Base-by-base conservation (phyloP, 2,888 invertebrate species). In the Linnaemya vulpina region DNA sequence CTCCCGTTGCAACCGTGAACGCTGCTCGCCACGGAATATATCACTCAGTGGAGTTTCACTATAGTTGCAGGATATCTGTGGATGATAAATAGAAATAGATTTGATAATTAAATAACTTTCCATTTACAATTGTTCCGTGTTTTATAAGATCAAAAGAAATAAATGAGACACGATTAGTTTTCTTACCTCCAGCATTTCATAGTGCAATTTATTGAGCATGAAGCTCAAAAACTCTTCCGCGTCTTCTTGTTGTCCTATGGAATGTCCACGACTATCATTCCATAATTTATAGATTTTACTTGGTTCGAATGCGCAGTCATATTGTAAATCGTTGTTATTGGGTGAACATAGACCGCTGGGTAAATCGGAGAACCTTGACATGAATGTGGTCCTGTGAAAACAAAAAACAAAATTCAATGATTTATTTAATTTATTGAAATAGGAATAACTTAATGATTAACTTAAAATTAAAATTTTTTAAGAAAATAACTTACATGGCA, bases 141-240 rank as follows among this genome's bases (percentile, higher is more conserved):
- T n/a, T n/a, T 89, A 94, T 94, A 49, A 94, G 91, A 95, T 95
- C 10, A 20, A 25, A 40, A 40, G 3, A 58, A 17, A 73, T 55
- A 8, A 46, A 68, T 62, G 8, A 10, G 17, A 7, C 1, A 35
- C 0, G 15, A 11, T 43, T 25, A 25, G 13, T 55, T 55, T 25
- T 38, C 11, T 1, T 89, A 97, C 96, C 94, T 98, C 97, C 3
- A 97, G 94, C 98, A 99, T 98, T 93, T 99, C 99, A 92, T 99
- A 99, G 90, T 98, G 98, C 77, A 99, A 94, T 35, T 97, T 97
- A 93, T 98, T 99, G 30, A 99, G 94, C 86, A 99, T 94, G 91
- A 97, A 97, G 9, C 98, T 97, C 1, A 99, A 94, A 93, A 99
- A 98, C 92, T 99, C 99, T 92, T 99, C 99, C 0, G 99, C 99